Conservation (phyloP, 2,888 invertebrate species). For the Griposia aprilina region DNA sequence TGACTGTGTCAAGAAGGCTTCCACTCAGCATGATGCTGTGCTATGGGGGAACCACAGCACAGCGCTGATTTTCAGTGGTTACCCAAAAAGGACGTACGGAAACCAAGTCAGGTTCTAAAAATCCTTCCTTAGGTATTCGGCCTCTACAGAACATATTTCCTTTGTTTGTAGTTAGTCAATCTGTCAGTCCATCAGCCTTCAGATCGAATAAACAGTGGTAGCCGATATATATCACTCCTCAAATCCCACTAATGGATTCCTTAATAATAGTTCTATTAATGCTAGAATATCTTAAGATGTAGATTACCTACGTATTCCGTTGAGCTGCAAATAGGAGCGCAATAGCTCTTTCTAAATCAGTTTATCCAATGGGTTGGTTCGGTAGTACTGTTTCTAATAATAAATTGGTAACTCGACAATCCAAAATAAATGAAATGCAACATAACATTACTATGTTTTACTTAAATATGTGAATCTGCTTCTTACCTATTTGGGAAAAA, state of each 20-base stretch:
- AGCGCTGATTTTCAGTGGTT: no score
- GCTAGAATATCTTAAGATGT: constrained; percentile 32
- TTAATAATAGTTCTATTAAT: constrained; percentile 29
- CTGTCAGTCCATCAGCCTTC: background rate
- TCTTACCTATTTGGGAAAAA: background rate
- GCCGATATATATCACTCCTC: constrained; percentile 25
- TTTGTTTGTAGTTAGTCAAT: background rate
- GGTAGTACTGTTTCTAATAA: background rate
- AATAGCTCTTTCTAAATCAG: background rate
- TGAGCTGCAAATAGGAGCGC: constrained; percentile 12
- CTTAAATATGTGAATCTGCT: background rate
- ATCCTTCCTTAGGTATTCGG: background rate
- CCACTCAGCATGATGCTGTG: no score
- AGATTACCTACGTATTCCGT: constrained; percentile 29
- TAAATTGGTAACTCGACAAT: background rate
- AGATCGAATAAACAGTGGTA: constrained; percentile 27
- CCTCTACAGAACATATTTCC: background rate
- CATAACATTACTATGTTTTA: background rate
- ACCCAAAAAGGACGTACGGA: no score
- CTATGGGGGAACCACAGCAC: no score
- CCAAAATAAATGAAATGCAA: background rate
- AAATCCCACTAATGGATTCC: constrained; percentile 40
- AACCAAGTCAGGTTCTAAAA: background rate
- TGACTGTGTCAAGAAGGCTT: no score
- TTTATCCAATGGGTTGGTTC: background rate